These are phyloP conservation scores for Eupithecia dodoneata DNA, from an alignment of 2,888 invertebrate genomes.

Conservation along the genomic window DNA sequence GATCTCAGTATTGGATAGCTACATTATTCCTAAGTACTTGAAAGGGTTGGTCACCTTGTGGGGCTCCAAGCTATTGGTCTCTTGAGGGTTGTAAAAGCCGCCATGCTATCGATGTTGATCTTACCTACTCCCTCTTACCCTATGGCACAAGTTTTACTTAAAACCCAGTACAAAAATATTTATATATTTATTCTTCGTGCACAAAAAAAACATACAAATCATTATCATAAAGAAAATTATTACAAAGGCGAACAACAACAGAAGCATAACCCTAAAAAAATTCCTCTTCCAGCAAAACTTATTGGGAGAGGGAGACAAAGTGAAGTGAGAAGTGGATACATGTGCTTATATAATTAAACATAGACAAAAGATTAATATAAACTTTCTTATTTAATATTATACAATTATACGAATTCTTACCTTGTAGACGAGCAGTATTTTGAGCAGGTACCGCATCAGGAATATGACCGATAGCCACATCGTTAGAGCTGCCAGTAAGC, in stretches of 20 bases:
- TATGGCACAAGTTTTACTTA: neutral
- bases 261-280: no score
- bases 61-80: neutral
- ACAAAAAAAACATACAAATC: no score
- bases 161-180: neutral
- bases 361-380: no score
- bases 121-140: neutral
- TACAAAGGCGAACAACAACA: no score
- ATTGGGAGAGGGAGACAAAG: no score
- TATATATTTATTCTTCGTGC: no score
- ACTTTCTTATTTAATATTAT: no score
- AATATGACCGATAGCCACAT: conserved; percentile 95
- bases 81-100: neutral
- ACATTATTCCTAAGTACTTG: neutral
- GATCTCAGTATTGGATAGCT: neutral
- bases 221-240: no score
- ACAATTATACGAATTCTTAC: conserved; percentile 50
- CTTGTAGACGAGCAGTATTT: conserved; percentile 96
- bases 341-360: no score
- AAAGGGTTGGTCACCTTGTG: neutral
- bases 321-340: no score
- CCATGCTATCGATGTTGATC: neutral
- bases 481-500: conserved; percentile 89
- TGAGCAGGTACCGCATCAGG: conserved; percentile 93
- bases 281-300: no score